These are phyloP conservation scores for Malacoraja senta DNA, from an alignment of 2,797 vertebrate genomes.

Conservation along the genomic window DNA sequence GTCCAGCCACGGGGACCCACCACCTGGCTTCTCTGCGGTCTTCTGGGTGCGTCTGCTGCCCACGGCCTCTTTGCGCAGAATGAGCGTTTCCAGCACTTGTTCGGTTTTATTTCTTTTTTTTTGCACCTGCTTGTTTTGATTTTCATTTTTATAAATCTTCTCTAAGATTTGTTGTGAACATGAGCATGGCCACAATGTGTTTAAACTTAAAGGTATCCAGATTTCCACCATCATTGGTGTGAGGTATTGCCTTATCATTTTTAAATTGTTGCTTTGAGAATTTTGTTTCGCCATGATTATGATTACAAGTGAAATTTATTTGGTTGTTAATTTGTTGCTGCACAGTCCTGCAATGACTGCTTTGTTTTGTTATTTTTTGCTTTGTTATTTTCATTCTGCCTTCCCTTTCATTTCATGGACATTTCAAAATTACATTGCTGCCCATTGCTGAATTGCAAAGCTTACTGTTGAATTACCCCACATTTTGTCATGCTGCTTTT, in stretches of 20 bases:
- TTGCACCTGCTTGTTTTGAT: too few species aligned
- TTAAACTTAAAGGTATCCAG: neutral
- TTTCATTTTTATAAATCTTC: too few species aligned
- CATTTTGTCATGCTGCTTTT: neutral
- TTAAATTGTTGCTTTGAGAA: neutral
- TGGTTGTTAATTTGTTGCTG: neutral
- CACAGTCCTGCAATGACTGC: neutral
- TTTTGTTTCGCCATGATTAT: neutral
- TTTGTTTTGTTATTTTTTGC: neutral
- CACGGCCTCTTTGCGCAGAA: too few species aligned
- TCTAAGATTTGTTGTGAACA: too few species aligned
- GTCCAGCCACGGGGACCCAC: too few species aligned
- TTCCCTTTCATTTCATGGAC: neutral
- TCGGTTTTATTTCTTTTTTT: too few species aligned
- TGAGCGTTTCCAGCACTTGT: too few species aligned
- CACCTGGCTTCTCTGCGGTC: too few species aligned
- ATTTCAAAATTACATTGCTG: neutral
- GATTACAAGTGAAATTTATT: neutral
- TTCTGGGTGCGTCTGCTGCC: too few species aligned
- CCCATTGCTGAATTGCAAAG: neutral
- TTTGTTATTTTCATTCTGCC: neutral
- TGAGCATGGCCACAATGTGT: too few species aligned
- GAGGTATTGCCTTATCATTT: neutral
- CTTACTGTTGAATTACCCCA: neutral
- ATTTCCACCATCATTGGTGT: neutral